phyloP scores from a whole-genome alignment of 2,888 invertebrate genomes.

The Sarcophaga rosellei region DNA sequence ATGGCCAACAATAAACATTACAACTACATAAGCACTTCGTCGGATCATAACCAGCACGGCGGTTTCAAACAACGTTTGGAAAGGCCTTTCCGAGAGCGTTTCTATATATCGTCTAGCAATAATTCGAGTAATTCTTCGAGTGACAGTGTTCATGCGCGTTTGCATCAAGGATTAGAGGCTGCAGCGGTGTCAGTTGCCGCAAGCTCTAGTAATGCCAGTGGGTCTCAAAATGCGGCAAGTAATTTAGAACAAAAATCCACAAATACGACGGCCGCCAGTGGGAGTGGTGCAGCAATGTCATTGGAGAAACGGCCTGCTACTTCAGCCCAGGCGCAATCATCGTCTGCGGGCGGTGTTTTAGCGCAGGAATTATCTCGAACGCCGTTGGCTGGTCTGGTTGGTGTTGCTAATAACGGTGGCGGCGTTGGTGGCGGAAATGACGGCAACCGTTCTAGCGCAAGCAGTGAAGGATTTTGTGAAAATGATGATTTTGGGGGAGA shows the following conservation, averaged over 20 bases:
- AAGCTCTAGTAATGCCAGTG: conserved; percentile 32
- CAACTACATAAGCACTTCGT: conserved; percentile 83
- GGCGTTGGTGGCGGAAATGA: conserved; percentile 80
- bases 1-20: conserved; percentile 89
- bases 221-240: conserved; percentile 24
- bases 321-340: conserved; percentile 40
- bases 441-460: conserved; percentile 95
- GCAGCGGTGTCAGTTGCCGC: conserved; percentile 25
- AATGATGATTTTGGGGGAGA: conserved; percentile 92
- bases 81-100: conserved; percentile 80
- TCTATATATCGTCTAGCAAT: conserved; percentile 78
- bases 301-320: conserved; percentile 49
- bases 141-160: conserved; percentile 76
- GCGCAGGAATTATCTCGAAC: conserved; percentile 67
- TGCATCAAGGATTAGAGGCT: conserved; percentile 63
- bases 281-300: conserved; percentile 17
- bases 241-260: conserved; percentile 30
- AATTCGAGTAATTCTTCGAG: conserved; percentile 78
- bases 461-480: conserved; percentile 98
- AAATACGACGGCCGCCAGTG: conserved; percentile 18
- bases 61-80: conserved; percentile 78
- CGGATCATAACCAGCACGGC: conserved; percentile 82
- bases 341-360: conserved; percentile 35
- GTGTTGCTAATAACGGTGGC: conserved; percentile 74
- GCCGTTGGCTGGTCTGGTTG: conserved; percentile 58